A percentile compares a stretch with the other conserved stretches of the same genome.
Evolutionary conservation across 2,113 vertebrate species (phyloP).

Genomic region (Micronycteris hirsuta): DNA sequence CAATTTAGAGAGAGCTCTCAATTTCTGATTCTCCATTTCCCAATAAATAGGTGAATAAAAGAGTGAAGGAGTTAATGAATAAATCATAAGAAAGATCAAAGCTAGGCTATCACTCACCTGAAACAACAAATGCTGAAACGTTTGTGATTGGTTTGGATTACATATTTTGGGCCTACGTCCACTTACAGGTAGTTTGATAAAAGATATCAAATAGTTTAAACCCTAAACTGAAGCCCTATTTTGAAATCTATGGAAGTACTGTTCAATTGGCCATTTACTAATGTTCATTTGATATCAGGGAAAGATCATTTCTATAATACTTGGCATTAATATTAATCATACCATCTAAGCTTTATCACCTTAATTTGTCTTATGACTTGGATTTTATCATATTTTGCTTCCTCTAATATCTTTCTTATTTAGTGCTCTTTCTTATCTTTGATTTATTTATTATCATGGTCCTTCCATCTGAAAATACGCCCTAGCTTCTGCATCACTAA

Average conservation of each 20-base stretch:
- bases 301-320: background rate
- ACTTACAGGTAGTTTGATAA: background rate
- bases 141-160: background rate
- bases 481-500: background rate
- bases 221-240: background rate
- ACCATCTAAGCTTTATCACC: background rate
- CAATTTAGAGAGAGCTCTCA: background rate
- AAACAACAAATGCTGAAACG: background rate
- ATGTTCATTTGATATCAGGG: background rate
- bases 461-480: background rate
- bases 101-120: background rate
- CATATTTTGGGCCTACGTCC: background rate
- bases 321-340: background rate
- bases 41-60: background rate
- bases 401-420: background rate
- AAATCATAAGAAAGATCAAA: background rate
- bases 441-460: background rate
- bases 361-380: background rate
- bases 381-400: background rate
- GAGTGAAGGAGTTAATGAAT: background rate
- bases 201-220: background rate
- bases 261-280: background rate
- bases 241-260: background rate
- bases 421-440: background rate
- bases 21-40: background rate